Evolutionary conservation across 2,888 invertebrate species (phyloP).

Genomic region (Sycophila texana): DNA sequence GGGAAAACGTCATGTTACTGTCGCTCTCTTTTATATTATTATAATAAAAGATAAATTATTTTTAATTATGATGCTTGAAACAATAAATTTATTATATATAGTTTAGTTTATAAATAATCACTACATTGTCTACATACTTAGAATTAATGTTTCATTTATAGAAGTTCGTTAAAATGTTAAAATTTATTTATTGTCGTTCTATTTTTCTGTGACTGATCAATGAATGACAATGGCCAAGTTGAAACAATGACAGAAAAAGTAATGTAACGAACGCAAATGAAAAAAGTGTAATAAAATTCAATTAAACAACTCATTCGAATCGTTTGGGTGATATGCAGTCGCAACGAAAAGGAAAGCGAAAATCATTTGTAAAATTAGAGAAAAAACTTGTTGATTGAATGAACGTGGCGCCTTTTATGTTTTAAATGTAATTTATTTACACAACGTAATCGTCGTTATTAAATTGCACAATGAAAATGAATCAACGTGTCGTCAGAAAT

Average conservation of each 20-base stretch:
- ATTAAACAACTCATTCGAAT: too few species aligned
- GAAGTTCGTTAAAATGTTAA: conserved; percentile 11
- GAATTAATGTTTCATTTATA: conserved; percentile 2
- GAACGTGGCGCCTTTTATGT: conserved; percentile 34
- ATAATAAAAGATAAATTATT: too few species aligned
- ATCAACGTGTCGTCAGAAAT: conserved; percentile 40
- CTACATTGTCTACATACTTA: conserved; percentile 14
- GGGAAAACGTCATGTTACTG: too few species aligned
- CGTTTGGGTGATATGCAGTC: not conserved
- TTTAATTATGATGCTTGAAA: conserved; percentile 12
- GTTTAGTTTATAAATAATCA: conserved; percentile 9
- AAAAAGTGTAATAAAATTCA: too few species aligned
- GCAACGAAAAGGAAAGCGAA: not conserved
- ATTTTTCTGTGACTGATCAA: conserved; percentile 1
- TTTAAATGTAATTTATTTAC: conserved; percentile 66
- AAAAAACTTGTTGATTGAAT: conserved; percentile 22
- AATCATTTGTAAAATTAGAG: not conserved
- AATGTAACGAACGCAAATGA: too few species aligned
- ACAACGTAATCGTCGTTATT: conserved; percentile 58
- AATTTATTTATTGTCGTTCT: conserved; percentile 2
- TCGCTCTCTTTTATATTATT: too few species aligned
- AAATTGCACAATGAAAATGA: conserved; percentile 63
- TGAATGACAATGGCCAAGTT: conserved; percentile 10
- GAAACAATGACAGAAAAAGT: not conserved
- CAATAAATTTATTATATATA: conserved; percentile 22